Evolutionary conservation across 2,888 invertebrate species (phyloP), one percentile per base, ranked within the genome.

Genomic region (Drosophila mimica): DNA sequence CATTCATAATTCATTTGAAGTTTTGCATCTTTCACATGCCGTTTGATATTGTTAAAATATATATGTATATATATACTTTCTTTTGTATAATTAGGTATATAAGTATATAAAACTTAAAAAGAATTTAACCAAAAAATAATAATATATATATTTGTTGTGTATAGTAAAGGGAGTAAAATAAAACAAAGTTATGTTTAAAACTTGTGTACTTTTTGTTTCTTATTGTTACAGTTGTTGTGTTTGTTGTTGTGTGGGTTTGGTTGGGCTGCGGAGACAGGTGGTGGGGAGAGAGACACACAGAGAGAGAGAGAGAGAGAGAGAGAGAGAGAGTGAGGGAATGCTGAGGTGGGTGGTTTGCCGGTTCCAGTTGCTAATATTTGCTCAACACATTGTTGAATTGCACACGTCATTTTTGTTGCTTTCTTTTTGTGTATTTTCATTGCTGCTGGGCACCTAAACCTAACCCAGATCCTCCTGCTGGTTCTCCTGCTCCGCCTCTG

Each of bases 61-160:
- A 74, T 79, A 43, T 72, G 60, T 84, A 67, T 77, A 63, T 83
- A 56, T 74, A 52, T 63, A 48, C 28, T 71, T 28, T 62, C 7
- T 62, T 20, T 57, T 53, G 54, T 77, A 57, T 72, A 70, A 68
- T 78, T 68, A 76, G 57, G 69, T 80, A 59, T 76, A 58, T 80
- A 56, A 51, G 68, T 81, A 76, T 82, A 81, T 80, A 76, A 76
- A 81, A 85, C 83, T 88, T 85, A 89, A 81, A 81, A 88, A 75
- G 77, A 86, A 81, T 89, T 81, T 89, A 88, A 85, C 86, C 84
- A 83, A 84, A 84, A 83, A 70, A 65, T 70, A 74, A 75, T 43
- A 28, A 49, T 49, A 46, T 33, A 65, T 56, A 58, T 46, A 38
- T 51, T 52, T 60, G 53, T 54, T 76, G 57, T 66, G 38, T 68